Base-by-base conservation (phyloP, 2,797 vertebrate genomes). In the Echiichthys vipera region DNA sequence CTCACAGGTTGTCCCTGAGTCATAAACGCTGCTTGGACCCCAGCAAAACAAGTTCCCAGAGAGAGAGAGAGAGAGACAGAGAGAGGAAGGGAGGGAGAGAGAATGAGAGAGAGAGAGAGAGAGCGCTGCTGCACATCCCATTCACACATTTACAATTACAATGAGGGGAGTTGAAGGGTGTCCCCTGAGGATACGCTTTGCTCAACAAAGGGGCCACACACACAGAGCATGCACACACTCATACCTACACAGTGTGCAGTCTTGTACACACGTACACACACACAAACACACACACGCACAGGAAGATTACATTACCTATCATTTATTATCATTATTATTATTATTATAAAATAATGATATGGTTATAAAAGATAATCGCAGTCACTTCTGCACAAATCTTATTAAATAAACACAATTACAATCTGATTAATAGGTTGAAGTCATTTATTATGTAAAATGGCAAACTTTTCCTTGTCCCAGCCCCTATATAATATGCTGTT, bases 121-220 rank as follows among this genome's bases (percentile, higher is more conserved):
- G 39, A 45, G 66, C 20, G 43, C 24, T 5, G 37, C 40, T 22
- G 54, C 65, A 59, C 73, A 84, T 86, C 83, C 74, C 68, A 85
- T 84, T 89, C 77, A 81, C 87, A 85, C 73, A 86, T 89, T 91
- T 74, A 77, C 83, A 88, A 88, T 84, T 70, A 88, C 86, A 91
- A 90, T 86, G 88, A 81, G 65, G 63, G 77, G 71, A 81, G 79
- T 40, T 81, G 78, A 85, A 75, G 81, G 73, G 73, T 0, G 69
- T 90, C 86, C 89, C 84, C 71, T 32, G 85, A 86, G 89, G 77
- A 87, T 78, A 80, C 29, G 55, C 30, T 40, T 32, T 3, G 69
- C 77, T 83, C 64, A 57, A 84, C 81, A 85, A 85, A 85, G 70
- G 42, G 81, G 70, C 80, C 80, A 83, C 84, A 86, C 71, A 77